A percentile compares a stretch with the other conserved stretches of the same genome.
Evolutionary conservation across 2,797 vertebrate species (phyloP).

Genomic region (Ammospiza maritima): DNA sequence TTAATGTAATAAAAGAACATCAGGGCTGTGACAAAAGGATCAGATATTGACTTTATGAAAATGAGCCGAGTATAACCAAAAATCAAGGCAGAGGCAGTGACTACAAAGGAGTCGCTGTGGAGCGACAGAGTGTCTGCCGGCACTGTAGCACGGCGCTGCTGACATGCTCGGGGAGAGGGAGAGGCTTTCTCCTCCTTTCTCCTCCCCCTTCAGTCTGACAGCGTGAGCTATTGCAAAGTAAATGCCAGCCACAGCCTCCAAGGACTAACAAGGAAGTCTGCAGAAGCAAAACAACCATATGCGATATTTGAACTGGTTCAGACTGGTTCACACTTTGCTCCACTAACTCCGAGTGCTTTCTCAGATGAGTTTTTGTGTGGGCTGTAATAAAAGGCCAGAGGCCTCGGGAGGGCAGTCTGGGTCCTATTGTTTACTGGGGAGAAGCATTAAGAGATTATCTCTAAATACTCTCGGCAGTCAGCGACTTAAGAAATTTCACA

Average conservation of each 20-base stretch:
- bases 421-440: neutral
- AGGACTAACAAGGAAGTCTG: slow-evolving; percentile 66
- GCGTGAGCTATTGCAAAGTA: slow-evolving; percentile 49
- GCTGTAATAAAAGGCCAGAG: slow-evolving; percentile 2
- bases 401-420: neutral
- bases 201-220: slow-evolving; percentile 53
- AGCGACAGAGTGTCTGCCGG: neutral
- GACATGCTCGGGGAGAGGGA: slow-evolving; percentile 4
- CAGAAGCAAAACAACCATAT: slow-evolving; percentile 62
- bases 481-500: neutral
- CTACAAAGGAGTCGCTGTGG: neutral
- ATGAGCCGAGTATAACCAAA: neutral
- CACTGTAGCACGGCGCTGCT: neutral
- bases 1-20: neutral
- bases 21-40: neutral
- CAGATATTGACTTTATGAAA: neutral
- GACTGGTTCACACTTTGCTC: slow-evolving; percentile 57
- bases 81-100: neutral
- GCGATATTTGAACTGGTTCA: slow-evolving; percentile 56
- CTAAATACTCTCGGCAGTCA: neutral
- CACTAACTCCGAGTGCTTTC: neutral
- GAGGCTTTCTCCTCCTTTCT: slow-evolving; percentile 50
- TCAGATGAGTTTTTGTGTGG: slow-evolving; percentile 16
- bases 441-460: slow-evolving; percentile 18
- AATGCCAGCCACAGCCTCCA: slow-evolving; percentile 60